Evolutionary conservation across 2,888 invertebrate species (phyloP).

Genomic region (Scotopteryx bipunctaria): DNA sequence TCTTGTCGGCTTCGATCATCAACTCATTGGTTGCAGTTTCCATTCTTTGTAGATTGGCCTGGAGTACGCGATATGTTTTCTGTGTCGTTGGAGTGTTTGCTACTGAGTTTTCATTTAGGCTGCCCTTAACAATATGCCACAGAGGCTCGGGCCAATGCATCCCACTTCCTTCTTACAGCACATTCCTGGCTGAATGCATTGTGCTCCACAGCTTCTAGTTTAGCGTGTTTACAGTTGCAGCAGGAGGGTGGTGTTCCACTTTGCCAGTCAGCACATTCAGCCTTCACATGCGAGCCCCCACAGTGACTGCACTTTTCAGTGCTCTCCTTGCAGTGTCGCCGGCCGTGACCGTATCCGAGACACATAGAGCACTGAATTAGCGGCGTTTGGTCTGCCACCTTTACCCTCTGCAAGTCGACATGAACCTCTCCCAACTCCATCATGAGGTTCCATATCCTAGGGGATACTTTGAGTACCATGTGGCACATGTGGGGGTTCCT

Average conservation of each 20-base stretch:
- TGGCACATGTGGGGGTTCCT: neutral
- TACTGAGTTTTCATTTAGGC: neutral
- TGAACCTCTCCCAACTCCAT: neutral
- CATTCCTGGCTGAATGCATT: neutral
- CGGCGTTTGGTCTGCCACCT: neutral
- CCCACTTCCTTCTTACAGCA: neutral
- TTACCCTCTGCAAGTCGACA: constrained; percentile 2
- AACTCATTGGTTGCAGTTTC: neutral
- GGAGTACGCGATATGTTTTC: neutral
- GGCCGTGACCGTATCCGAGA: neutral
- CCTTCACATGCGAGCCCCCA: constrained; percentile 11
- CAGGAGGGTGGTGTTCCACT: neutral
- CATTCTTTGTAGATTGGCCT: neutral
- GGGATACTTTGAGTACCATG: neutral
- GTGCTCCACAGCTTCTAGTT: neutral
- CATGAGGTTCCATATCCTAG: neutral
- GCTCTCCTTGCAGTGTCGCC: neutral
- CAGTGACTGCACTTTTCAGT: constrained; percentile 16
- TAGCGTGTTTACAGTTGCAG: constrained; percentile 3
- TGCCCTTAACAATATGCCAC: neutral
- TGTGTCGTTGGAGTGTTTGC: neutral
- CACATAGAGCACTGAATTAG: neutral
- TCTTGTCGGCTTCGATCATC: neutral
- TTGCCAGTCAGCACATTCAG: constrained; percentile 1
- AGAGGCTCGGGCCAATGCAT: neutral